Evolutionary conservation across 2,888 invertebrate genomes (phyloP).

Genomic region (Coronaproctus castanopsis): DNA sequence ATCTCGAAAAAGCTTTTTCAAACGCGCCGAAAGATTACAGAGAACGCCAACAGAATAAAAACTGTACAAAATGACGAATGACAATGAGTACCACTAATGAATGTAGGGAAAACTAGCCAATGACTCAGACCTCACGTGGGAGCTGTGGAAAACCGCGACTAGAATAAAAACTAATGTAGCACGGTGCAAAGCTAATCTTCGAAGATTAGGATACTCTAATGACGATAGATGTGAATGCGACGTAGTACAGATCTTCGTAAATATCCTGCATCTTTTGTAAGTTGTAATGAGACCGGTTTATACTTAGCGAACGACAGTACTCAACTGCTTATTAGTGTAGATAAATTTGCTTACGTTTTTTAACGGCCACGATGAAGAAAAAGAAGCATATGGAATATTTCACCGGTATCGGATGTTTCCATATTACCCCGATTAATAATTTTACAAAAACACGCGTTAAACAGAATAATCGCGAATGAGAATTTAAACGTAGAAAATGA

Average conservation of each 20-base stretch:
- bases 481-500: too few relatives aligned
- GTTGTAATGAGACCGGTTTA: too few relatives aligned
- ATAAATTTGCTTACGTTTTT: too few relatives aligned
- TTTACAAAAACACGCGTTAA: too few relatives aligned
- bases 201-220: not conserved
- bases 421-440: too few relatives aligned
- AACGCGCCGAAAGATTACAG: not conserved
- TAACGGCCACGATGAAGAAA: too few relatives aligned
- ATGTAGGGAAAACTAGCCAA: not conserved
- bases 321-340: too few relatives aligned
- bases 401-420: too few relatives aligned
- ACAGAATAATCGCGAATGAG: too few relatives aligned
- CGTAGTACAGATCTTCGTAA: not conserved
- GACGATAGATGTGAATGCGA: not conserved
- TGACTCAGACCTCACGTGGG: not conserved
- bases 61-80: not conserved
- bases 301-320: too few relatives aligned
- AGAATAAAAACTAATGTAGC: not conserved
- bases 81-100: not conserved
- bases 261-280: too few relatives aligned
- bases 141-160: not conserved
- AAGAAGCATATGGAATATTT: too few relatives aligned
- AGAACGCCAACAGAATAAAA: not conserved
- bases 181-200: not conserved
- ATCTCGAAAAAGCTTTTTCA: not conserved